phyloP scores from a whole-genome alignment of 2,888 invertebrate species.

The Stenodema calcarata region DNA sequence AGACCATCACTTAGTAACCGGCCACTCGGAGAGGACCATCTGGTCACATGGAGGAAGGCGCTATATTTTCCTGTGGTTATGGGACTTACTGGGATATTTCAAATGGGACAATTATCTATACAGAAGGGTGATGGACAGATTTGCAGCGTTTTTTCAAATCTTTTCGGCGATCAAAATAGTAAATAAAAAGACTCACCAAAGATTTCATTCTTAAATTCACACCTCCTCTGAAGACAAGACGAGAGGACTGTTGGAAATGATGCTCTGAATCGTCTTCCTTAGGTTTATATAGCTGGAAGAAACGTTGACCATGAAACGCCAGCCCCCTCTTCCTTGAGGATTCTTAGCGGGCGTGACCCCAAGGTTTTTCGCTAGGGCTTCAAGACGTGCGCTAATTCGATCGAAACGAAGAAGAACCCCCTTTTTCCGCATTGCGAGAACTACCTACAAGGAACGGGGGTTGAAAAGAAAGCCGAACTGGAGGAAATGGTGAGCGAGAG shows the following conservation, averaged over 20 bases:
- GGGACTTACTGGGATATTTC: too few relatives aligned
- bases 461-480: not conserved
- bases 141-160: too few relatives aligned
- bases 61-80: too few relatives aligned
- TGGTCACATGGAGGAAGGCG: too few relatives aligned
- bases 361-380: not conserved
- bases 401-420: not conserved
- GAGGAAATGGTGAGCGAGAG: not conserved
- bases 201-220: constrained; percentile 31
- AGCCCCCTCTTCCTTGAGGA: not conserved
- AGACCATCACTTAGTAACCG: too few relatives aligned
- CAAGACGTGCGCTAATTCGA: not conserved
- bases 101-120: too few relatives aligned
- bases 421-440: not conserved
- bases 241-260: constrained; percentile 46
- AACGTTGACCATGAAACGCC: constrained; percentile 34
- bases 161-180: not conserved
- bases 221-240: constrained; percentile 44
- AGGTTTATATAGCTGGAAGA: constrained; percentile 35
- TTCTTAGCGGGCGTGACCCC: constrained; percentile 9
- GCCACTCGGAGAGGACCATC: too few relatives aligned
- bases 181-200: constrained; percentile 33
- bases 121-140: too few relatives aligned
- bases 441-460: not conserved
- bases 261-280: not conserved